Evolutionary conservation across 1,140 invertebrate species (phyloP).

Genomic region (Dendrolimus punctatus): DNA sequence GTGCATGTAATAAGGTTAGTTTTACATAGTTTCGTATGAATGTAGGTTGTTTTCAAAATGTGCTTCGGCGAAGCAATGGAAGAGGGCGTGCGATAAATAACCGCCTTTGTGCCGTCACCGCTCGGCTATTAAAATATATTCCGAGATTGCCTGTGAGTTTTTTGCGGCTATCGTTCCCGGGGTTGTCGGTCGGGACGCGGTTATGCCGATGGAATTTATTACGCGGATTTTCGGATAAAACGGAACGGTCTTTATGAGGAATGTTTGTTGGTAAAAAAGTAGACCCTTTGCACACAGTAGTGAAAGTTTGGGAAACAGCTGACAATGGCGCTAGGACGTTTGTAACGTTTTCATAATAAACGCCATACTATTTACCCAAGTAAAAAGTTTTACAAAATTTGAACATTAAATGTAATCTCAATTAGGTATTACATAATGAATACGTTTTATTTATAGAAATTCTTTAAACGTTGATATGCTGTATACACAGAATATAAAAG

Average conservation of each 20-base stretch:
- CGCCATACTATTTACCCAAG: no score
- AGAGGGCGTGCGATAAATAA: constrained; percentile 71
- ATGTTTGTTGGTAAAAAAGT: constrained; percentile 8
- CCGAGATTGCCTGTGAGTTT: constrained; percentile 53
- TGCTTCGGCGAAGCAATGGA: constrained; percentile 53
- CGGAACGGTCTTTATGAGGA: neutral
- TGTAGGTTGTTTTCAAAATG: constrained; percentile 50
- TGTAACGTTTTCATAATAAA: no score
- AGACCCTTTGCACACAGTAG: no score
- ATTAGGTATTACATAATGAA: no score
- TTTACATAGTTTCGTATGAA: constrained; percentile 18
- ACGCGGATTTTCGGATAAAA: constrained; percentile 7
- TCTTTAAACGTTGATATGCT: no score
- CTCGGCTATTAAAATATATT: constrained; percentile 64
- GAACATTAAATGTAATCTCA: no score
- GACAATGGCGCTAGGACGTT: no score
- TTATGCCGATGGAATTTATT: constrained; percentile 33
- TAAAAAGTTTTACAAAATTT: no score
- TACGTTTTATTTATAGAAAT: no score
- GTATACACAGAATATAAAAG: no score
- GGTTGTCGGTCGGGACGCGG: constrained; percentile 11
- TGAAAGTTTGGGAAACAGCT: no score
- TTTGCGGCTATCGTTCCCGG: constrained; percentile 41
- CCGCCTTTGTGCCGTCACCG: constrained; percentile 66
- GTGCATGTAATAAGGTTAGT: constrained; percentile 25